phyloP scores from a whole-genome alignment of 1,140 invertebrate genomes.

The Nasonia vitripennis region DNA sequence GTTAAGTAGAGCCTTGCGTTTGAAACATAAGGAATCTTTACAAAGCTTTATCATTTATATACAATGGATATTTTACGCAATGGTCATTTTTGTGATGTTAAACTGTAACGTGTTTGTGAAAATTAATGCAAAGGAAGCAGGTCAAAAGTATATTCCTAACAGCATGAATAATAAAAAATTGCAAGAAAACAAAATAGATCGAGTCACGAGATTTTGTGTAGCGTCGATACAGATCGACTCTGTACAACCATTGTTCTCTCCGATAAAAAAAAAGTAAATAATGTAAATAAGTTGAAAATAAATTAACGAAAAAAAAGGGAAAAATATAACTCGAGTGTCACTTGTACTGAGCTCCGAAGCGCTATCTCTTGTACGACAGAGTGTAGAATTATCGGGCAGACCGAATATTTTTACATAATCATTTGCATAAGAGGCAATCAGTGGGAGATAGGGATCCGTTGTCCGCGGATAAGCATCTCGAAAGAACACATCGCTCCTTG shows the following conservation, averaged over 20 bases:
- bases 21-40: neutral
- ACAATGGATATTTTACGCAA: neutral
- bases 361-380: neutral
- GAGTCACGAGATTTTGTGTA: slow-evolving; percentile 16
- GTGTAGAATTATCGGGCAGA: slow-evolving; percentile 16
- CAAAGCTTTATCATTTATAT: neutral
- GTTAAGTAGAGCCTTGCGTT: neutral
- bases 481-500: neutral
- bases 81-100: neutral
- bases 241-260: slow-evolving; percentile 17
- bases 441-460: neutral
- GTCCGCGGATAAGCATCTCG: neutral
- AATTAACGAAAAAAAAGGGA: neutral
- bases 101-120: neutral
- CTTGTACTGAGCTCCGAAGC: neutral
- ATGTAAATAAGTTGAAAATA: slow-evolving; percentile 49
- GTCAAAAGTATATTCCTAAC: neutral
- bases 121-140: neutral
- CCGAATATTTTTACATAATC: slow-evolving; percentile 43
- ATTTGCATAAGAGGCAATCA: slow-evolving; percentile 36
- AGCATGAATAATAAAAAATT: neutral
- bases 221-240: slow-evolving; percentile 19
- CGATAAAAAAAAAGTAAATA: slow-evolving; percentile 6
- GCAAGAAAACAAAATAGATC: neutral
- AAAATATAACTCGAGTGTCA: neutral